Evolutionary conservation across 2,113 vertebrate species (phyloP), one percentile per base, ranked within the genome.

Genomic region (Prionailurus viverrinus): DNA sequence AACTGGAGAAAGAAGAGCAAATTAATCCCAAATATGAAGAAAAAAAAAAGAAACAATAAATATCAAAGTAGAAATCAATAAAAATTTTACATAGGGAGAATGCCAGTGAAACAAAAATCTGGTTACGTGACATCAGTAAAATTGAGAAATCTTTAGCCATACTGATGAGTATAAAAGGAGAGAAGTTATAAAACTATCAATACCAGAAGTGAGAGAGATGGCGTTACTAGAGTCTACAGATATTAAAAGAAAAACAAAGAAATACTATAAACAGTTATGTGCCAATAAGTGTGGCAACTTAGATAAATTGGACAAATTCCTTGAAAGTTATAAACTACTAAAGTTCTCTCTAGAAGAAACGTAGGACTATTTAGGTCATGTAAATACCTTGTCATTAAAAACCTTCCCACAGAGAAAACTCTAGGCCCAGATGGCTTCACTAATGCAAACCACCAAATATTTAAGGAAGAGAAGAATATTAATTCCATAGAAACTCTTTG

Each of bases 1-100:
- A 90, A 74, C 76, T 55, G 76, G 65, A 69, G 69, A 86, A 94
- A 92, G 83, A 84, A 89, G 61, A 65, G 3, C 61, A 82, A 66
- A 61, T 76, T 76, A 92, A 82, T n/a, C 13, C 31, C 10, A 61
- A 88, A 71, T 88, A 83, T 68, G n/a, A 74, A 74, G 41, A 65
- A 80, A 79, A 73, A 36, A 36, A 73, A 84, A 55, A 9, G 36
- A 58, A 94, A 45, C 11, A 53, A 76, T 58, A 48, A 81, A 87
- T 16, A 16, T 87, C 19, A 76, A 36, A 33, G 21, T 76, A 76
- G 58, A 88, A 68, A 91, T 87, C 33, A 87, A 45, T 68, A 66
- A 82, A 89, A 53, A 33, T 21, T 33, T 53, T 53, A 79, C 19
- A 79, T 53, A 51, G 18, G 51, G 11, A 51, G 15, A 86, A 80